Evolutionary conservation across 2,888 invertebrate genomes (phyloP).

Genomic region (Ochropleura plecta): DNA sequence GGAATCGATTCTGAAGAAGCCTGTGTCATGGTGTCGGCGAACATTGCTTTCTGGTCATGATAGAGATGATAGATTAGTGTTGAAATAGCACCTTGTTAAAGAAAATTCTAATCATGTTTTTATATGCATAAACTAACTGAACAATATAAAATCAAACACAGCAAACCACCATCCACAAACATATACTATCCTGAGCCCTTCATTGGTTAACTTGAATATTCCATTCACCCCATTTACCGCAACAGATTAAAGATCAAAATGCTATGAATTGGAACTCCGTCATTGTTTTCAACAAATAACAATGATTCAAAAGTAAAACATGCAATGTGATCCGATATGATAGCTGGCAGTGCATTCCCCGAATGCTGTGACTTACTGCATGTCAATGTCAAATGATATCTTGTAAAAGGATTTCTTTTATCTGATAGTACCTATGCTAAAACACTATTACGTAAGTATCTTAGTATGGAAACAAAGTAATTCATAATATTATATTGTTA

Average conservation of each 20-base stretch:
- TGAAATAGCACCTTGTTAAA: slow-evolving; percentile 33
- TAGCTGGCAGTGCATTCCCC: slow-evolving; percentile 38
- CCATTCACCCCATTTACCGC: background rate
- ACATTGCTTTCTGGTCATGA: slow-evolving; percentile 31
- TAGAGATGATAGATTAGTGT: slow-evolving; percentile 26
- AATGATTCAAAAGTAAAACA: slow-evolving; percentile 46
- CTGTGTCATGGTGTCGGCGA: slow-evolving; percentile 62
- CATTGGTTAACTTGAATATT: background rate
- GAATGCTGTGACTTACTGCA: slow-evolving; percentile 45
- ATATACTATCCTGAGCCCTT: background rate
- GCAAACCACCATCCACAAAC: background rate
- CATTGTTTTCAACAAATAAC: slow-evolving; percentile 10
- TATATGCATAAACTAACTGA: slow-evolving; percentile 2
- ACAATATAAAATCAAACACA: slow-evolving; percentile 17
- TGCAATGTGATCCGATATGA: slow-evolving; percentile 49
- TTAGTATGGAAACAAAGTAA: slow-evolving; percentile 6
- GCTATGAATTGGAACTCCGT: background rate
- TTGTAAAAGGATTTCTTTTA: slow-evolving; percentile 51
- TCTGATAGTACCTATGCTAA: slow-evolving; percentile 33
- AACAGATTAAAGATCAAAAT: background rate
- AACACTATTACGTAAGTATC: slow-evolving; percentile 27
- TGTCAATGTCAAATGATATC: slow-evolving; percentile 44
- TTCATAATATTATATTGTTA: background rate
- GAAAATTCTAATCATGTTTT: slow-evolving; percentile 33
- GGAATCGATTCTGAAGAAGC: slow-evolving; percentile 59